Percentiles rank a stretch among this genome's conserved stretches.
Evolutionary conservation across 1,140 invertebrate species (phyloP).

Genomic region (Caenorhabditis tropicalis): DNA sequence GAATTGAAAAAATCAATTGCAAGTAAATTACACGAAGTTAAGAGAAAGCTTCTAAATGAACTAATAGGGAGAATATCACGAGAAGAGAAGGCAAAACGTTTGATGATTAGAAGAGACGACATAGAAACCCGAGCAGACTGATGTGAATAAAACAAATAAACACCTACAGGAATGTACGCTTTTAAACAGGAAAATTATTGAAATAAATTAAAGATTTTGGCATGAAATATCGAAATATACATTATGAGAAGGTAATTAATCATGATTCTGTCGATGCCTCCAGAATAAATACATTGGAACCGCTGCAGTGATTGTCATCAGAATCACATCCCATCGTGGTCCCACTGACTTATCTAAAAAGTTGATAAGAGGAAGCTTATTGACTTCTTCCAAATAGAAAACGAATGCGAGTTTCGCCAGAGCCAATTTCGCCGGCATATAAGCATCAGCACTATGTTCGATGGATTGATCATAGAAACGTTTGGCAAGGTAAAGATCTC

Average conservation of each 20-base stretch:
- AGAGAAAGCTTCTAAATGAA: background rate
- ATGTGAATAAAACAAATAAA: constrained; percentile 16
- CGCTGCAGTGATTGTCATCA: background rate
- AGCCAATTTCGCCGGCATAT: constrained; percentile 90
- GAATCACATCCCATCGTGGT: constrained; percentile 33
- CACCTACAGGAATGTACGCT: background rate
- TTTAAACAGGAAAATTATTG: background rate
- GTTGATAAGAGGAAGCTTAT: constrained; percentile 41
- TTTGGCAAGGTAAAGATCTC: constrained; percentile 80
- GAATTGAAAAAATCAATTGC: background rate
- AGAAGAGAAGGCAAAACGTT: background rate
- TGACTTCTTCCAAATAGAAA: constrained; percentile 64
- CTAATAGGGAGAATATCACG: background rate
- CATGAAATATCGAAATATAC: no score
- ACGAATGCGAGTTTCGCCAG: constrained; percentile 82
- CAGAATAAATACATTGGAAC: background rate
- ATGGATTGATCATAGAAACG: constrained; percentile 95
- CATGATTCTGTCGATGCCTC: constrained; percentile 9
- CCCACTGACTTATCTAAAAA: constrained; percentile 36
- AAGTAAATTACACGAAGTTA: constrained; percentile 7
- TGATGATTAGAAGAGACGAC: constrained; percentile 23
- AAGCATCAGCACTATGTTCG: constrained; percentile 90
- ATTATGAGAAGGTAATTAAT: background rate
- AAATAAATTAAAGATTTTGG: constrained; percentile 13
- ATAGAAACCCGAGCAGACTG: constrained; percentile 3